These are phyloP conservation scores for Phyllotreta striolata DNA, from an alignment of 2,888 invertebrate genomes.

Conservation along the genomic window DNA sequence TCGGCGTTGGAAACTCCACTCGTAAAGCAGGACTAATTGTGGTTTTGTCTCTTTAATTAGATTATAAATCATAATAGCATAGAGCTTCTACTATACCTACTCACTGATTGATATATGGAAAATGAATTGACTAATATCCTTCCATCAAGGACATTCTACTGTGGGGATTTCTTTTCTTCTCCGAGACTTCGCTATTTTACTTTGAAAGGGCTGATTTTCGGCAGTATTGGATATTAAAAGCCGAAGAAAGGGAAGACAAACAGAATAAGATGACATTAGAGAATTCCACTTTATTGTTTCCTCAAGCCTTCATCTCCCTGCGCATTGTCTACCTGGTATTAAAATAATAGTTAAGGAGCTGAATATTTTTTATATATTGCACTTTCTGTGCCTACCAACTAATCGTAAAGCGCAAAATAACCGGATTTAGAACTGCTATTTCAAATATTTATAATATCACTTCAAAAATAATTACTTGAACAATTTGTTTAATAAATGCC, in stretches of 20 bases:
- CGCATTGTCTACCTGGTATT: constrained; percentile 45
- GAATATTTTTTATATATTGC: not conserved
- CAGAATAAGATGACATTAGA: constrained; percentile 45
- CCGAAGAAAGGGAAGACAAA: constrained; percentile 45
- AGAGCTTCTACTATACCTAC: constrained; percentile 29
- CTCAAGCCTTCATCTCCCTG: constrained; percentile 44
- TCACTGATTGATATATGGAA: constrained; percentile 57
- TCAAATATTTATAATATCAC: too few species aligned
- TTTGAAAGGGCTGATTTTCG: constrained; percentile 36
- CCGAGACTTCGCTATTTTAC: constrained; percentile 17
- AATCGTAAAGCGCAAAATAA: too few species aligned
- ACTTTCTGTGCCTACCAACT: too few species aligned
- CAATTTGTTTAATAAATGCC: too few species aligned
- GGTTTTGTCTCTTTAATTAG: constrained; percentile 19
- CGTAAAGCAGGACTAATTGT: constrained; percentile 10
- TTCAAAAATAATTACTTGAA: too few species aligned
- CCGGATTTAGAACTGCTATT: too few species aligned
- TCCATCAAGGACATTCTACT: constrained; percentile 7
- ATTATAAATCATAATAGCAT: not conserved
- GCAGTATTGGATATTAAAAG: constrained; percentile 44
- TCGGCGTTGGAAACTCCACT: not conserved
- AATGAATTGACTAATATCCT: constrained; percentile 58
- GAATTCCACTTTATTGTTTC: constrained; percentile 45
- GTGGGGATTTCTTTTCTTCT: constrained; percentile 19
- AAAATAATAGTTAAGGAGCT: constrained; percentile 34